These are phyloP conservation scores for Parotocinclus haroldoi DNA, from an alignment of 2,797 vertebrate genomes.

Conservation along the genomic window DNA sequence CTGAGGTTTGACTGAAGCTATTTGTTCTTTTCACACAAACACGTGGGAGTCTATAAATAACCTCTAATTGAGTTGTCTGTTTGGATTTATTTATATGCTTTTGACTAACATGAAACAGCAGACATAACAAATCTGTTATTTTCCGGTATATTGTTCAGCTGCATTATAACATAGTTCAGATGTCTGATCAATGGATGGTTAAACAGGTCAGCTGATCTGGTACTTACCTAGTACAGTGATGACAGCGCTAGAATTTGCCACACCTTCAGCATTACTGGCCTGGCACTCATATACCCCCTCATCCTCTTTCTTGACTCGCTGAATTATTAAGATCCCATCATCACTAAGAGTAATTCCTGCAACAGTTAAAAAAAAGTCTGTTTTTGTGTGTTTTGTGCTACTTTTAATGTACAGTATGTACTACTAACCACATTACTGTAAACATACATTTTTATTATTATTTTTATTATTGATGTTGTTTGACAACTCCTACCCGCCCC, in stretches of 20 bases:
- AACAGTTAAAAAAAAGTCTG: conserved; percentile 1
- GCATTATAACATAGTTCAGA: not conserved
- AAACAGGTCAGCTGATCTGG: not conserved
- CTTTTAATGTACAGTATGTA: no score
- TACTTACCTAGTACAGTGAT: conserved; percentile 82
- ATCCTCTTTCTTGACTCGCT: conserved; percentile 89
- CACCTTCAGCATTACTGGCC: conserved; percentile 77
- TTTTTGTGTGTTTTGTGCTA: no score
- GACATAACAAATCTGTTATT: no score
- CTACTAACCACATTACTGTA: no score
- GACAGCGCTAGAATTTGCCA: conserved; percentile 73
- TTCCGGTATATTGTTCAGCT: no score
- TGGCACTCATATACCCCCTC: conserved; percentile 85
- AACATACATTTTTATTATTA: no score
- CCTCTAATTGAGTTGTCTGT: conserved; percentile 13
- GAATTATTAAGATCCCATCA: conserved; percentile 77
- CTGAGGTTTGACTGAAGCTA: conserved; percentile 45
- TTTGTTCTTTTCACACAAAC: conserved; percentile 54
- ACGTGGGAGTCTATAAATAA: conserved; percentile 34
- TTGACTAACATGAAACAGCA: no score
- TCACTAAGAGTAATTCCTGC: conserved; percentile 79
- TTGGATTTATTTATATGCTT: no score
- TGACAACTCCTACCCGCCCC: no score
- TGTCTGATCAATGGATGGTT: not conserved
- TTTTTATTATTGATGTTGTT: no score